phyloP scores from a whole-genome alignment of 2,113 vertebrate genomes.

The Danio rerio region GRCz12tu NC_133198.1:17034001-17034500 shows the following conservation, averaged over 20 bases:
- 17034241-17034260: not conserved
- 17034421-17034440: not conserved
- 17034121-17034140: not conserved
- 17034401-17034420: not conserved
- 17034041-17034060: not conserved
- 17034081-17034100: not conserved
- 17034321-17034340: conserved; percentile 24
- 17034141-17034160: not conserved
- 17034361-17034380: conserved; percentile 28
- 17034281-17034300: not conserved
- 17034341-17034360: conserved; percentile 40
- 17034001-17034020: not conserved
- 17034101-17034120: not conserved
- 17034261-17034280: not conserved
- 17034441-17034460: not conserved
- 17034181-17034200: not conserved
- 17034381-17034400: not conserved
- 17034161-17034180: conserved; percentile 7
- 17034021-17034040: not conserved
- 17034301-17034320: conserved; percentile 21
- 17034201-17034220: conserved; percentile 25
- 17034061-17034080: not conserved
- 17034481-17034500: not conserved
- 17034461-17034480: not conserved
- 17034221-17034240: conserved; percentile 36